A percentile compares a stretch with the other conserved stretches of the same genome.
Evolutionary conservation across 2,888 invertebrate species (phyloP).

Genomic region (Temnothorax unifasciatus): DNA sequence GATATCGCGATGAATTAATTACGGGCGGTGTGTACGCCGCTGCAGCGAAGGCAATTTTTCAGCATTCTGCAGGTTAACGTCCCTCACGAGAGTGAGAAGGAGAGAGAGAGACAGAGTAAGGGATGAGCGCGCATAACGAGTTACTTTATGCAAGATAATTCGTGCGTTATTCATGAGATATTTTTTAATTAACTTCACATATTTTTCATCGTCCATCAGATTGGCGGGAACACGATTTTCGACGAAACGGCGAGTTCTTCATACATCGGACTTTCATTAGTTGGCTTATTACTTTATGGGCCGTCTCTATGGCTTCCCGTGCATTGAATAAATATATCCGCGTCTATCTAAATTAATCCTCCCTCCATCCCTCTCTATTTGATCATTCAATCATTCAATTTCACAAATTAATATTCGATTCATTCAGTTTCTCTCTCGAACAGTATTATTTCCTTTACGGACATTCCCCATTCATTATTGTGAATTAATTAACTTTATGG

Average conservation of each 20-base stretch:
- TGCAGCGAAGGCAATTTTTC: slow-evolving; percentile 36
- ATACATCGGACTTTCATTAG: slow-evolving; percentile 14
- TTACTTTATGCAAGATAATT: slow-evolving; percentile 37
- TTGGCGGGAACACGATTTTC: neutral
- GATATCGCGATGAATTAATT: slow-evolving; percentile 57
- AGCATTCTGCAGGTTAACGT: slow-evolving; percentile 48
- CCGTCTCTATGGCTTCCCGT: neutral
- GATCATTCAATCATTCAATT: slow-evolving; percentile 51
- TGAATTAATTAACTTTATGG: slow-evolving; percentile 48
- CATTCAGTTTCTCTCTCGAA: slow-evolving; percentile 23
- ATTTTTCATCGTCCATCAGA: slow-evolving; percentile 30
- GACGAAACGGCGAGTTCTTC: neutral
- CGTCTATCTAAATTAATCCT: slow-evolving; percentile 45
- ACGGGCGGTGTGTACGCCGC: neutral
- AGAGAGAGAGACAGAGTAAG: neutral
- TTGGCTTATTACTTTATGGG: slow-evolving; percentile 23
- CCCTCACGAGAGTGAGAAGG: neutral
- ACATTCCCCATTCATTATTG: slow-evolving; percentile 27
- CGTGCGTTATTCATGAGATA: slow-evolving; percentile 37
- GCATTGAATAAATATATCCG: slow-evolving; percentile 34
- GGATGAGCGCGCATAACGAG: slow-evolving; percentile 8
- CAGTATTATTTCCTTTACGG: slow-evolving; percentile 23
- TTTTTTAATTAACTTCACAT: slow-evolving; percentile 47
- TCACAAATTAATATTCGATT: slow-evolving; percentile 43
- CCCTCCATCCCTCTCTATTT: slow-evolving; percentile 17